Conservation (phyloP, 2,113 vertebrate species). For the Lophius piscatorius region DNA sequence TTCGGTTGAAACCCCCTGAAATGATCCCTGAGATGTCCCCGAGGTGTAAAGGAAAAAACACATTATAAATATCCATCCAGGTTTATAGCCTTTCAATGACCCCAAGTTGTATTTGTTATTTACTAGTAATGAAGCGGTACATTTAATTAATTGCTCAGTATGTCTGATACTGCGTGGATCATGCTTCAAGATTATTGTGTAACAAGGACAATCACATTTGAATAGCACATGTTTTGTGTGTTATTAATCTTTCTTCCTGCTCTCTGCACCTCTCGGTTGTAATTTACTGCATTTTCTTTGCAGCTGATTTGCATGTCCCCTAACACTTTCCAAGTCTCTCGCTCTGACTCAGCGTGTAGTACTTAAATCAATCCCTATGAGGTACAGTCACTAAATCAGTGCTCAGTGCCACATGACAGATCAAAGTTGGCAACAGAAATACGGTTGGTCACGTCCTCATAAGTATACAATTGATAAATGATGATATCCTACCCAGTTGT, state of each 20-base stretch:
- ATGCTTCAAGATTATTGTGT: slow-evolving; percentile 46
- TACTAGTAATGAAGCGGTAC: background rate
- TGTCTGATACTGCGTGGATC: background rate
- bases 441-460: slow-evolving; percentile 46
- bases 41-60: too few relatives aligned
- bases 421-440: slow-evolving; percentile 43
- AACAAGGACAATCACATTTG: slow-evolving; percentile 42
- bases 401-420: slow-evolving; percentile 39
- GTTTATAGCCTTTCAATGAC: too few relatives aligned
- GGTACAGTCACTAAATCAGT: too few relatives aligned
- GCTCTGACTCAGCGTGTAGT: slow-evolving; percentile 37
- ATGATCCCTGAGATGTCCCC: too few relatives aligned
- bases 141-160: background rate
- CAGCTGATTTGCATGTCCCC: slow-evolving; percentile 67
- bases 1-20: too few relatives aligned
- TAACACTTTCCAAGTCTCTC: slow-evolving; percentile 41
- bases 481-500: slow-evolving; percentile 69
- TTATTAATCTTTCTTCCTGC: slow-evolving; percentile 43
- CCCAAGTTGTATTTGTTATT: too few relatives aligned
- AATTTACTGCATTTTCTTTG: slow-evolving; percentile 67
- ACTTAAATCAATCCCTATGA: slow-evolving; percentile 46
- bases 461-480: slow-evolving; percentile 56
- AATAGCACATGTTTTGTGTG: slow-evolving; percentile 39
- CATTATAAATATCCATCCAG: too few relatives aligned
- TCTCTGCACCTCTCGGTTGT: slow-evolving; percentile 38